Percentiles rank a stretch among this genome's conserved stretches.
phyloP scores from a whole-genome alignment of 64 coral and sea anemone species.

The Actinia tenebrosa region DNA sequence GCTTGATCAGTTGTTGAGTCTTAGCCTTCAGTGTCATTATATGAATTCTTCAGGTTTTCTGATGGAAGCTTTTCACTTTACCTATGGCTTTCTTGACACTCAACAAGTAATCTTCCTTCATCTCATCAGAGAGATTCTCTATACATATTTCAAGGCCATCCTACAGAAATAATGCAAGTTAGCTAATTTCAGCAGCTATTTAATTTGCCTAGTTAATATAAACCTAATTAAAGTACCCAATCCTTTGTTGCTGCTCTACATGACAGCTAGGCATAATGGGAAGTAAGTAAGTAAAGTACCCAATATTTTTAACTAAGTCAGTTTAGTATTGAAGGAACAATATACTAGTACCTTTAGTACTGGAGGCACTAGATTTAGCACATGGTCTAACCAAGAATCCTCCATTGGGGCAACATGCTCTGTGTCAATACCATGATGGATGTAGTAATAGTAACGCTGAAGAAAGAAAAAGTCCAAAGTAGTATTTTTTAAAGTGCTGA shows the following conservation, averaged over 20 bases:
- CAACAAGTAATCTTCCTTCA: conserved; percentile 96
- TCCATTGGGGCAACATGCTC: conserved; percentile 99
- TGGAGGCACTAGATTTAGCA: conserved; percentile 83
- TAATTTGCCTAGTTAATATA: no score
- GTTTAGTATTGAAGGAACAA: no score
- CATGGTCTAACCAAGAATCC: conserved; percentile 95
- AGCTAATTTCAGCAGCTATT: neutral
- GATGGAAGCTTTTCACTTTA: conserved; percentile 11
- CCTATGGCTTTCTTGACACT: conserved; percentile 99
- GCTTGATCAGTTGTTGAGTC: neutral
- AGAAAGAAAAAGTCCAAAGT: neutral
- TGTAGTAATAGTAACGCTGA: conserved; percentile 94
- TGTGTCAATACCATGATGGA: conserved; percentile 99
- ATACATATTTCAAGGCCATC: conserved; percentile 91
- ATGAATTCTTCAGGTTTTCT: neutral
- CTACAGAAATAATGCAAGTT: conserved; percentile 30
- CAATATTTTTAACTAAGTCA: no score
- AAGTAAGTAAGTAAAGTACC: no score
- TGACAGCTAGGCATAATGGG: no score
- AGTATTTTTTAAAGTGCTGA: no score
- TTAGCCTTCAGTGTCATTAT: neutral
- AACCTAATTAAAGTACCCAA: no score
- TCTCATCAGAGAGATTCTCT: conserved; percentile 99
- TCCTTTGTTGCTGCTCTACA: no score
- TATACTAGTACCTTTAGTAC: conserved; percentile 60